Conservation (phyloP, 2,888 invertebrate genomes). For the Cetonia aurata region DNA sequence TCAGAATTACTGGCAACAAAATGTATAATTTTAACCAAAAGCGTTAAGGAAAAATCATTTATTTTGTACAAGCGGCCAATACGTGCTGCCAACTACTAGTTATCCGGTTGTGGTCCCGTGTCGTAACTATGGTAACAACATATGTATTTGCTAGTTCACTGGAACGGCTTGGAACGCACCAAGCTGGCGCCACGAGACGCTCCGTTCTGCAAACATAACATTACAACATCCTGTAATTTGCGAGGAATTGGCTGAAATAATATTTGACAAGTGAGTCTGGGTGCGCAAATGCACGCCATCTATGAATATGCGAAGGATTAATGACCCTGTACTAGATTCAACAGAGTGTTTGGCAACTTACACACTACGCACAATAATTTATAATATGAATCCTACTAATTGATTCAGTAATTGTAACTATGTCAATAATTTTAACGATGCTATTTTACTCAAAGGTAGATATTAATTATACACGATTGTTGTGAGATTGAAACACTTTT, state of each 20-base stretch:
- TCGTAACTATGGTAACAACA: constrained; percentile 19
- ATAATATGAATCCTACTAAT: too few relatives aligned
- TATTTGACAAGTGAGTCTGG: too few relatives aligned
- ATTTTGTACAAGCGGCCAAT: neutral
- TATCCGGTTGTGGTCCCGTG: constrained; percentile 3
- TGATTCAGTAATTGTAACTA: too few relatives aligned
- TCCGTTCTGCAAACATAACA: constrained; percentile 26
- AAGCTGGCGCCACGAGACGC: constrained; percentile 32
- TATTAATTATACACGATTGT: too few relatives aligned
- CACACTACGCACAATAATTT: too few relatives aligned
- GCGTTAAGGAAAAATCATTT: neutral
- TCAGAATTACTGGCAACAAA: neutral
- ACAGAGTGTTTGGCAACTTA: too few relatives aligned
- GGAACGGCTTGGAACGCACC: constrained; percentile 23
- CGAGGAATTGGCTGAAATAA: neutral
- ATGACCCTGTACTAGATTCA: too few relatives aligned
- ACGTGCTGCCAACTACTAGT: neutral
- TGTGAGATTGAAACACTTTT: too few relatives aligned
- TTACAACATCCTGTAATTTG: constrained; percentile 13
- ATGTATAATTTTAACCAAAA: neutral
- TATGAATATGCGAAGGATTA: too few relatives aligned
- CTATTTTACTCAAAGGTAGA: too few relatives aligned
- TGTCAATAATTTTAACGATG: too few relatives aligned
- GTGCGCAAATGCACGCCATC: too few relatives aligned
- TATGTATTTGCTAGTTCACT: constrained; percentile 17